These are phyloP conservation scores for Colistium nudipinnis DNA, from an alignment of 2,113 vertebrate genomes.

Conservation along the genomic window DNA sequence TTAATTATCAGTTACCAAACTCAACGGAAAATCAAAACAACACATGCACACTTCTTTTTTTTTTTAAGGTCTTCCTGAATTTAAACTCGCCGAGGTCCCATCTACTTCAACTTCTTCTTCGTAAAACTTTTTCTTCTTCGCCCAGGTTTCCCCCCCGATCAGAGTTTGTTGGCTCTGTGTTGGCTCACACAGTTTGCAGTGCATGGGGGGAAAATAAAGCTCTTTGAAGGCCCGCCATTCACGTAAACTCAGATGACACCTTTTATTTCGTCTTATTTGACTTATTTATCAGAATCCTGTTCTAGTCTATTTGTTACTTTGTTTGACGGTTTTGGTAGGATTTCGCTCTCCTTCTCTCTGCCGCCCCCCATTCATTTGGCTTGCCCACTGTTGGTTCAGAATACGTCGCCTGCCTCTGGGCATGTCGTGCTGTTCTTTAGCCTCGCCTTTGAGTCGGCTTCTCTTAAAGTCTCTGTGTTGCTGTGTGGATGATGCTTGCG, in stretches of 20 bases:
- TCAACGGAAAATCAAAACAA: constrained; percentile 10
- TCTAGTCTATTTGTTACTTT: neutral
- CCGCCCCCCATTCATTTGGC: neutral
- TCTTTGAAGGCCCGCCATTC: too few relatives aligned
- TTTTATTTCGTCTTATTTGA: neutral
- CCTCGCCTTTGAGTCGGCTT: neutral
- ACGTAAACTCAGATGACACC: neutral
- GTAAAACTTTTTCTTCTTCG: neutral
- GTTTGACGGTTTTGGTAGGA: constrained; percentile 6
- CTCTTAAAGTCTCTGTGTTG: neutral
- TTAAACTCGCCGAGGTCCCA: neutral
- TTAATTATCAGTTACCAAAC: constrained; percentile 43
- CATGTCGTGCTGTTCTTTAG: constrained; percentile 1
- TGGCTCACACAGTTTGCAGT: constrained; percentile 44
- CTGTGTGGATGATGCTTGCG: too few relatives aligned
- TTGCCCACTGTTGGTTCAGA: constrained; percentile 17
- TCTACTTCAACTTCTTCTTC: neutral
- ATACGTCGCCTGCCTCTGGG: neutral
- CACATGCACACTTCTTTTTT: constrained; percentile 17
- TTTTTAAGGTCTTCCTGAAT: constrained; percentile 10
- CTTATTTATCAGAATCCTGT: too few relatives aligned
- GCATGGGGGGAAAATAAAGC: constrained; percentile 59
- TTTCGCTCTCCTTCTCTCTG: neutral
- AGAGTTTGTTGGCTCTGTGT: constrained; percentile 53
- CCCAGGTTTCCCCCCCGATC: neutral